Percentiles rank a stretch among this genome's conserved stretches.
Evolutionary conservation across 2,113 vertebrate species (phyloP).

Genomic region (Eleginops maclovinus): DNA sequence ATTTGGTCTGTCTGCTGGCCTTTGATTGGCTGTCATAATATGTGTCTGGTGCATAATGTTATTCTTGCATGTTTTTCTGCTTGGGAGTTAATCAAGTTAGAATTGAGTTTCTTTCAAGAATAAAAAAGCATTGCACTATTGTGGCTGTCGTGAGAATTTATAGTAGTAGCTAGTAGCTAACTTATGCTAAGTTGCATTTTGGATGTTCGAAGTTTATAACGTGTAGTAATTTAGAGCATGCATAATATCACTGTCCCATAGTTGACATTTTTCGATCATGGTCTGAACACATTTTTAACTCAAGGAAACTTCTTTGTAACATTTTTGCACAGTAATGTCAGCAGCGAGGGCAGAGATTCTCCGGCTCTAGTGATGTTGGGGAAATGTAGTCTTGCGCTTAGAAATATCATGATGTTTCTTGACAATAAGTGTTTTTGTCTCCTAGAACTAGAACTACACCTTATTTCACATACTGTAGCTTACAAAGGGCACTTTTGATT

Average conservation of each 20-base stretch:
- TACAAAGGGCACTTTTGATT: not conserved
- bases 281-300: no score
- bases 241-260: no score
- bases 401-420: not conserved
- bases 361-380: not conserved
- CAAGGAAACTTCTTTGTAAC: no score
- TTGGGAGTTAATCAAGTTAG: conserved; percentile 73
- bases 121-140: conserved; percentile 52
- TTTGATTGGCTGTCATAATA: conserved; percentile 81
- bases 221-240: no score
- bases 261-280: no score
- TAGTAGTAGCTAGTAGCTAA: no score
- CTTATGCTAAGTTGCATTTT: no score
- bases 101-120: conserved; percentile 63
- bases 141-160: conserved; percentile 50
- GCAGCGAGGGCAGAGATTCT: no score
- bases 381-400: not conserved
- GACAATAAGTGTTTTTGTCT: not conserved
- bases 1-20: conserved; percentile 81
- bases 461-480: not conserved
- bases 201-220: no score
- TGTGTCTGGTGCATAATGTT: conserved; percentile 69
- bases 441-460: no score
- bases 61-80: conserved; percentile 63
- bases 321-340: no score